These are phyloP conservation scores for Chroicocephalus ridibundus DNA, from an alignment of 2,113 vertebrate genomes.

Conservation along the genomic window DNA sequence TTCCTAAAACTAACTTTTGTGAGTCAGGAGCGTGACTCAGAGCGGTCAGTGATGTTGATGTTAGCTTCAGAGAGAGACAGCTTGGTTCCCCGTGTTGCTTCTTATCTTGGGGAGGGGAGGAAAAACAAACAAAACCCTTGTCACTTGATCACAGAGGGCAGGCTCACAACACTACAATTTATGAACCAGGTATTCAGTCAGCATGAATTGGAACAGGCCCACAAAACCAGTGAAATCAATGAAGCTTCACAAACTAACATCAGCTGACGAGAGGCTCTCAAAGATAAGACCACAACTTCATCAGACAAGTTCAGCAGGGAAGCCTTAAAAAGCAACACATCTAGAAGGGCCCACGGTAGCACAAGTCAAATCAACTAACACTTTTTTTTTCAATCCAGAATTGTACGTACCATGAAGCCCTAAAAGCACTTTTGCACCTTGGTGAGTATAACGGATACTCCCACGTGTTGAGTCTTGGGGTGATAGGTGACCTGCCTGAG, in stretches of 20 bases:
- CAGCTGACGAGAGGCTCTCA: background rate
- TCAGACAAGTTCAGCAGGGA: background rate
- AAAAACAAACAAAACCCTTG: background rate
- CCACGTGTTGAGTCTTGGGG: background rate
- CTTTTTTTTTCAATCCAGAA: background rate
- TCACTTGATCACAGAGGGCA: background rate
- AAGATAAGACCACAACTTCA: background rate
- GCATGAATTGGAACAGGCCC: background rate
- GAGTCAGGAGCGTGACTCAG: constrained; percentile 28
- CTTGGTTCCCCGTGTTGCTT: background rate
- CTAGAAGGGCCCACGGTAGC: background rate
- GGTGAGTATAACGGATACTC: background rate
- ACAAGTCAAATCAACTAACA: background rate
- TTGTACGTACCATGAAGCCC: background rate
- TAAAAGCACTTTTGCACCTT: background rate
- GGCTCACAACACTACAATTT: background rate
- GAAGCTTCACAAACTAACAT: background rate
- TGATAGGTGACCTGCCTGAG: background rate
- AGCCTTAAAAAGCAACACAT: background rate
- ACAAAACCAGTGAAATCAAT: background rate
- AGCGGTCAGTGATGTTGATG: background rate
- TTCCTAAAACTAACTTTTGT: constrained; percentile 5
- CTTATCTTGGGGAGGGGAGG: background rate
- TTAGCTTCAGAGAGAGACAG: background rate
- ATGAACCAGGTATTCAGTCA: background rate